These are phyloP conservation scores for Stichopus horrens DNA, from an alignment of 53 echinoderm and acorn worm genomes.

Conservation along the genomic window DNA sequence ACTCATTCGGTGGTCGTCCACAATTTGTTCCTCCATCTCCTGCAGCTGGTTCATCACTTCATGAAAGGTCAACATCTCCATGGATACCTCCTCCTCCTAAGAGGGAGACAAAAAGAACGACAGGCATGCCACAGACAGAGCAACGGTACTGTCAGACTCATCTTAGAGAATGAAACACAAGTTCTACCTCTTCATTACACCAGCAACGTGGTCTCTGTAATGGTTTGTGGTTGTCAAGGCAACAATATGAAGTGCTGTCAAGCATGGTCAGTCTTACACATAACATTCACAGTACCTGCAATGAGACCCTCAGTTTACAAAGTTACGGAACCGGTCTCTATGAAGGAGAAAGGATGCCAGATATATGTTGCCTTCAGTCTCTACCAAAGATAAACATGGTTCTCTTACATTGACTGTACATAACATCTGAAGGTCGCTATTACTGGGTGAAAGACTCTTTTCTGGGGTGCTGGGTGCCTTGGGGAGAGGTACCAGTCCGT, in stretches of 20 bases:
- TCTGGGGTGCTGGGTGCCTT: constrained; percentile 75
- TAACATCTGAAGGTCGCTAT: constrained; percentile 88
- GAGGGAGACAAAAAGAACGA: background rate
- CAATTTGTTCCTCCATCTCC: constrained; percentile 95
- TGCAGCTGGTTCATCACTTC: constrained; percentile 99
- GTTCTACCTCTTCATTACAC: no score
- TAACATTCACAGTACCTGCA: background rate
- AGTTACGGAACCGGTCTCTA: no score
- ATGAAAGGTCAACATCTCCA: constrained; percentile 92
- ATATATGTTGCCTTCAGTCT: no score
- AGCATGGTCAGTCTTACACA: background rate
- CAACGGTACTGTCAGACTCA: no score
- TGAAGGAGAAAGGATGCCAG: no score
- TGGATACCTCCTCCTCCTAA: constrained; percentile 89
- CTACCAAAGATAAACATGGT: background rate
- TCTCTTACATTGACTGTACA: constrained; percentile 82
- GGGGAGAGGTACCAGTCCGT: constrained; percentile 50
- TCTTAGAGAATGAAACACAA: no score
- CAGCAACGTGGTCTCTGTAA: no score
- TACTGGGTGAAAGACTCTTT: constrained; percentile 84
- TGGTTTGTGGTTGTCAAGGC: no score
- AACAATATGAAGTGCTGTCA: no score
- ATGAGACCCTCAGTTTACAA: no score
- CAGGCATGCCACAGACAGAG: no score
- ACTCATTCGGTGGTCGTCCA: constrained; percentile 74